Evolutionary conservation across 2,113 vertebrate species (phyloP), one percentile per base, ranked within the genome.

Genomic region (Myocastor coypus): DNA sequence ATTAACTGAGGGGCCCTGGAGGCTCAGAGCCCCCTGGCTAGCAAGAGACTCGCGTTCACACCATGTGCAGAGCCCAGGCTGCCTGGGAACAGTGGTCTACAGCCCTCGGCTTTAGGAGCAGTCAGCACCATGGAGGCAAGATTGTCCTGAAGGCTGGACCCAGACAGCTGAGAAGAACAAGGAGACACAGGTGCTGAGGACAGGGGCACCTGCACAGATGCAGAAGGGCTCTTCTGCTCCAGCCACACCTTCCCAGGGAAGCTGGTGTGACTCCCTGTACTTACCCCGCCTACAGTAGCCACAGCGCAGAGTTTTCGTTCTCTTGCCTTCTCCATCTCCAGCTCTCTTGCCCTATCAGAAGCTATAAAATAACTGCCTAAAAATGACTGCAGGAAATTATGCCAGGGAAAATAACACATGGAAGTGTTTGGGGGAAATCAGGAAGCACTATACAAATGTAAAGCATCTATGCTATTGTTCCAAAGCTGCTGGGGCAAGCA

Each of bases 231-330:
- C 68, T 42, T 42, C 10, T 4, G 32, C 22, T 24, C 55, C 10
- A 12, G 61, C 24, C 66, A 30, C 42, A 32, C 55, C 64, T 11
- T 52, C 50, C 73, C 66, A 55, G 40, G 34, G 50, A 61, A 75
- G 22, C 30, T 0, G 2, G 4, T 13, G 8, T 26, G 46, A 14
- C 12, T 78, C 75, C 24, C 22, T 1, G 1, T 20, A 24, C 9
- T 59, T 24, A 24, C 30, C 12, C 16, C 7, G 30, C 55, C 83
- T 42, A 0, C 0, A 8, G 46, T 32, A 64, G 20, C 24, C 12
- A 16, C n/a, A 0, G 0, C 40, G 69, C 37, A 37, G 66, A 75
- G 46, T 16, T 28, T 17, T 0, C 19, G 1, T 34, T 2, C 8
- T 9, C 7, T 0, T 40, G 10, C 11, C 52, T 22, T 28, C 24